Base-by-base conservation (phyloP, 2,113 vertebrate genomes). In the Stegostoma tigrinum region DNA sequence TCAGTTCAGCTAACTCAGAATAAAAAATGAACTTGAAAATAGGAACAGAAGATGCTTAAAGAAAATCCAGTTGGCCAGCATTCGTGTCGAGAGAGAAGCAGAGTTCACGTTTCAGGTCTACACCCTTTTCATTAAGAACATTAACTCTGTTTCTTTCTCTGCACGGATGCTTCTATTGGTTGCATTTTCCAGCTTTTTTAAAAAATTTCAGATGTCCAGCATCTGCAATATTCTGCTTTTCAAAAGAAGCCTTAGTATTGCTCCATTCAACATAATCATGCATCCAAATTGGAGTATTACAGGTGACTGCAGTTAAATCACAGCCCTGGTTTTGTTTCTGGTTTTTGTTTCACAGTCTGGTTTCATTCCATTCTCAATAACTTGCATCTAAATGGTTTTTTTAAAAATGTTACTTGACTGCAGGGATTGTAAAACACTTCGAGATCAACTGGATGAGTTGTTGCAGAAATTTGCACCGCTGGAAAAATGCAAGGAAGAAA, bases 381-480 rank as follows among this genome's bases (percentile, higher is more conserved):
- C 34, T 19, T 23, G 3, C 42, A 80, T 94, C 83, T 38, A 24
- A 64, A 10, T 21, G n/a, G 34, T 96, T 80, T 61, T 94, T 96
- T 3, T 95, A 75, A n/a, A n/a, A n/a, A 75, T 34, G 30, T 75
- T 75, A 75, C 8, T 42, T 67, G 0, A 0, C 96, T 97, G 68
- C 96, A 99, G 99, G 97, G 98, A 99, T 96, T 98, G 98, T 21
- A 97, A 97, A 94, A 97, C 97, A 64, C 97, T 99, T 94, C 98
- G 98, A 96, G 97, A 98, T 95, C 98, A 99, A 97, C 97, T 99
- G 95, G 98, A 99, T 90, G 98, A 99, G 96, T 98, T 99, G 97
- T 97, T 99, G 83, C 97, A 98, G 96, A 98, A 97, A 96, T 97
- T 99, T 96, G 97, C 97, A 93, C 97, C 98, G 93, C 97, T 99